These are phyloP conservation scores for Argyrosomus japonicus DNA, from an alignment of 2,113 vertebrate genomes.

Conservation along the genomic window DNA sequence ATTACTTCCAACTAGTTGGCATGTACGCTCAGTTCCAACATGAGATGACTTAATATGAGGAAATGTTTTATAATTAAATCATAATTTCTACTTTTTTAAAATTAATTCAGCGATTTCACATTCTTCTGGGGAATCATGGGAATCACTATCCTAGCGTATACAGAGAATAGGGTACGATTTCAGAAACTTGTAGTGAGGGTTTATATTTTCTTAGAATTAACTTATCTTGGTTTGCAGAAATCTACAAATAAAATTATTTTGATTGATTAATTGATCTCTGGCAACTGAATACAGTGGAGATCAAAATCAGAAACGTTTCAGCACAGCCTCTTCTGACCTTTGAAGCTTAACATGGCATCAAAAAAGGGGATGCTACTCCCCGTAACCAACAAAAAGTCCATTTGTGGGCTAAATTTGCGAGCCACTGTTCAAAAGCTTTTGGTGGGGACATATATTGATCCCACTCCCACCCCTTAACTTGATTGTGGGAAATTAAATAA, in stretches of 20 bases:
- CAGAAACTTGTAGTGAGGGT: background rate
- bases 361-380: constrained; percentile 18
- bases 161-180: background rate
- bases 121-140: background rate
- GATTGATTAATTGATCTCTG: background rate
- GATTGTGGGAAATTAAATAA: constrained; percentile 88
- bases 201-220: background rate
- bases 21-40: background rate
- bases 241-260: background rate
- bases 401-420: constrained; percentile 75
- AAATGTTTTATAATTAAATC: background rate
- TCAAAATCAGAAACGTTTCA: constrained; percentile 22
- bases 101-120: background rate
- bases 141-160: background rate
- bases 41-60: background rate
- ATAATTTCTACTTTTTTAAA: background rate
- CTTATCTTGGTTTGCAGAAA: background rate
- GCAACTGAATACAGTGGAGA: background rate
- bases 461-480: constrained; percentile 69
- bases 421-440: constrained; percentile 80
- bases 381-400: constrained; percentile 61
- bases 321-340: constrained; percentile 35
- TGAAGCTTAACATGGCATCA: constrained; percentile 48
- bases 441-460: constrained; percentile 73
- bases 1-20: background rate